Base-by-base conservation (phyloP, 2,113 vertebrate species). In the Todiramphus saurophagus region DNA sequence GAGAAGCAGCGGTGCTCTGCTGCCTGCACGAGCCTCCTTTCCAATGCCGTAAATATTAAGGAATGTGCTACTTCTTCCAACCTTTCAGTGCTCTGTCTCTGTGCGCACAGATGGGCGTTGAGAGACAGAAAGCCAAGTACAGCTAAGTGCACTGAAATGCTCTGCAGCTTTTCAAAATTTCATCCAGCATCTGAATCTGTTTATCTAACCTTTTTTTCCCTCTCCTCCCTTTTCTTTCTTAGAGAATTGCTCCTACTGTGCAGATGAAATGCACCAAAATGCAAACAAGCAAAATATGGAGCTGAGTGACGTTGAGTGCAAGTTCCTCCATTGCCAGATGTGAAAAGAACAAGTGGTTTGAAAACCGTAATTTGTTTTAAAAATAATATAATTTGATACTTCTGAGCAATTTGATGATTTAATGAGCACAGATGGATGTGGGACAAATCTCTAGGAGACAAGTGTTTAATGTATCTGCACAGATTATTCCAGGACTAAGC, bases 341-440 rank as follows among this genome's bases (percentile, higher is more conserved):
- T 96, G 95, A 96, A 92, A 95, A 96, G 97, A 96, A 97, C 90
- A 98, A 98, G 96, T 67, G 87, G 91, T 76, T 96, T 96, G 69
- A 95, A 97, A 98, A 96, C 81, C 13, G 1, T 94, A 96, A 97
- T 97, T 97, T 97, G 90, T 97, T 96, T 89, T 1, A 35, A 89
- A 77, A 83, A 96, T 96, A 80, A 94, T n/a, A 89, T 93, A 88
- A 98, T 97, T 96, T 95, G 92, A 87, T 96, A 92, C 96, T 97
- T 97, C 95, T 94, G 96, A 97, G 91, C 93, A 93, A 96, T 97
- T 95, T 95, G 87, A 75, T 93, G 95, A 96, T 96, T 97, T 97
- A 97, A 98, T 95, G 97, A 97, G 95, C 85, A 92, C 93, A 95
- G 96, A 97, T 97, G 97, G 96, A 96, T 89, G 94, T 96, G 96